These are phyloP conservation scores for Otis tarda DNA, from an alignment of 2,113 vertebrate genomes.

Conservation along the genomic window DNA sequence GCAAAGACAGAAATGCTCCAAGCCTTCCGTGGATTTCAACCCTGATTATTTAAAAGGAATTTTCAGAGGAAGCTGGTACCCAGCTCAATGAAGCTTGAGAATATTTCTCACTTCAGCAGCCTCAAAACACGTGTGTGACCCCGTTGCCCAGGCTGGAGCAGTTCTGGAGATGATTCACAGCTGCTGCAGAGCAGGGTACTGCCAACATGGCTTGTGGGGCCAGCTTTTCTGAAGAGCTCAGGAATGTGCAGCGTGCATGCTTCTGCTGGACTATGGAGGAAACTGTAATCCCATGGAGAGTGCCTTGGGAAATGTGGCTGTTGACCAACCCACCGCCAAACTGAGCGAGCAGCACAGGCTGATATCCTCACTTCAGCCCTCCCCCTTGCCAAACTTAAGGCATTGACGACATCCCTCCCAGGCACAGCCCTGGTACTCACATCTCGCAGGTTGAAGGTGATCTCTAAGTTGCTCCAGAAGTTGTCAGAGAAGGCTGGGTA, in stretches of 20 bases:
- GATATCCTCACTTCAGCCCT: not conserved
- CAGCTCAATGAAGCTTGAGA: not conserved
- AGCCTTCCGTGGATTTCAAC: not conserved
- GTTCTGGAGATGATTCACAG: not conserved
- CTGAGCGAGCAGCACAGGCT: not conserved
- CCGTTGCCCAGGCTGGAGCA: not conserved
- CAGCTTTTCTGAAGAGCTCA: not conserved
- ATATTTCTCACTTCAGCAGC: not conserved
- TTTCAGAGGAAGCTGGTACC: not conserved
- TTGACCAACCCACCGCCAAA: not conserved
- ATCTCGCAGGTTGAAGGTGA: conserved; percentile 96
- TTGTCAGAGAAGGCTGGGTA: conserved; percentile 92
- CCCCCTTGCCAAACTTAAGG: not conserved
- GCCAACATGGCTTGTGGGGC: not conserved
- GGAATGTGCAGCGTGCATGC: not conserved
- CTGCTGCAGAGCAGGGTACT: not conserved
- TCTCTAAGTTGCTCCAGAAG: conserved; percentile 96
- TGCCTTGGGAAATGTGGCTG: not conserved
- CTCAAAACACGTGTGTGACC: not conserved
- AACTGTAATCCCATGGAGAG: not conserved
- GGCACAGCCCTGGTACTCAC: conserved; percentile 78
- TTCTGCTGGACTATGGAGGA: not conserved
- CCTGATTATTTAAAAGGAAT: not conserved
- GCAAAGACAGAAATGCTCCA: not conserved
- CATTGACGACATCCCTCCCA: not conserved